Evolutionary conservation across 2,797 vertebrate genomes (phyloP), one percentile per base, ranked within the genome.

Genomic region (Stomatorhinus walkeri): DNA sequence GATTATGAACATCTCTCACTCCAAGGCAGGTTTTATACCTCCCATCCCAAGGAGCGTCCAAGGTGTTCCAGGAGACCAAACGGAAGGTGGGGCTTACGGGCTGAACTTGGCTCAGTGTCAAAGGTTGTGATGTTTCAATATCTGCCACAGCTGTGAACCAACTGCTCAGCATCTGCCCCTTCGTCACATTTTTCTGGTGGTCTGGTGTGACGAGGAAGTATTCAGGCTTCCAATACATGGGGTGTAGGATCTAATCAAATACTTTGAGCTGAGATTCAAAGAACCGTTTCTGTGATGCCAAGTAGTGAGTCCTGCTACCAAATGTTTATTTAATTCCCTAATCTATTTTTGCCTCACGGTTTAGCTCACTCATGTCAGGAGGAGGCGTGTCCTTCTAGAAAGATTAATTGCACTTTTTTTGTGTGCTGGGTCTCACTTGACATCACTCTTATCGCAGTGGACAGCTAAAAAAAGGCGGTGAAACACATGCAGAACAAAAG

Each of bases 11-110:
- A 87, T 87, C n/a, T 54, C 89, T 81, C 28, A 88, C 90, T 56
- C 89, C 54, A 84, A 72, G 22, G 43, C 46, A 90, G 89, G 88
- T 88, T 94, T 94, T 95, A 95, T 95, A 94, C 87, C 88, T 89
- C 89, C 88, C 36, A 24, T 10, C 1, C 51, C 46, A 87, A 89
- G 89, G 87, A 89, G 88, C 88, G 89, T 87, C 90, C 87, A 81
- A 84, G 87, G 52, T 59, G 36, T 86, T 88, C 89, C 90, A 90
- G 81, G 83, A 92, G 87, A 49, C 86, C 91, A 89, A 89, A 91
- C 93, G 92, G 91, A 92, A 90, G 91, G 90, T 88, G 90, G 86
- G 86, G 90, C 86, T n/a, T 28, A 68, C 89, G 90, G 91, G 92
- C 88, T 88, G 90, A 91, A 54, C 87, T 16, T 90, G 88, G 90